Evolutionary conservation across 1,140 invertebrate species (phyloP), one percentile per base, ranked within the genome.

Genomic region (Lycorma delicatula): DNA sequence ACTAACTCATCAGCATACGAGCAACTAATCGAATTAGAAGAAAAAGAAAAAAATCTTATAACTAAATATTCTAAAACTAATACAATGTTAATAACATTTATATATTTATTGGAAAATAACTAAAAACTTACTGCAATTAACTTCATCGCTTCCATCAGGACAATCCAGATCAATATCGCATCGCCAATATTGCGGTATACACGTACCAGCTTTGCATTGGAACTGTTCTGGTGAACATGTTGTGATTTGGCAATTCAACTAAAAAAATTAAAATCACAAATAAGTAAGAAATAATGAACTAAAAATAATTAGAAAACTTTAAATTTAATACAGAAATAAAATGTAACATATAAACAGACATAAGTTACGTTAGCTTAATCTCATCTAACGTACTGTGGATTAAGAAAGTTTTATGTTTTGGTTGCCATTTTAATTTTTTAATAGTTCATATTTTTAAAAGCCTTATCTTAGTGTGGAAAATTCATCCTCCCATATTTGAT

Each of bases 131-230:
- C 66, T 67, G 66, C 87, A 90, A 18, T 80, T 81, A 1, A 79
- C 69, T 71, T 89, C 87, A 66, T 91, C 87, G 2, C 81, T 81
- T 18, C 77, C 78, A 66, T 85, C 84, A 0, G 77, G 76, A 65
- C 84, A 86, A 60, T 86, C 84, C 51, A 76, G 70, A 54, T 87
- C 85, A 31, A 81, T 81, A 65, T 89, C 86, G 65, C 83, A 85
- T 1, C 72, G 62, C 81, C 82, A 84, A 7, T 72, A 73, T 28
- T 72, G 71, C 0, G 76, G 73, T 29, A 86, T 82, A 59, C 83
- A 85, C 0, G 77, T 70, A 0, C 75, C 74, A 16, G 41, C 18
- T 2, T 12, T 22, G 47, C 55, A 57, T 9, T 36, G 11, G 47
- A 57, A 57, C 31, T 57, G 46, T 28, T 50, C 55, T 1, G 55